A percentile compares a stretch with the other conserved stretches of the same genome.
These are phyloP conservation scores for Engystomops pustulosus DNA, from an alignment of 2,113 vertebrate genomes.

Conservation along the genomic window DNA sequence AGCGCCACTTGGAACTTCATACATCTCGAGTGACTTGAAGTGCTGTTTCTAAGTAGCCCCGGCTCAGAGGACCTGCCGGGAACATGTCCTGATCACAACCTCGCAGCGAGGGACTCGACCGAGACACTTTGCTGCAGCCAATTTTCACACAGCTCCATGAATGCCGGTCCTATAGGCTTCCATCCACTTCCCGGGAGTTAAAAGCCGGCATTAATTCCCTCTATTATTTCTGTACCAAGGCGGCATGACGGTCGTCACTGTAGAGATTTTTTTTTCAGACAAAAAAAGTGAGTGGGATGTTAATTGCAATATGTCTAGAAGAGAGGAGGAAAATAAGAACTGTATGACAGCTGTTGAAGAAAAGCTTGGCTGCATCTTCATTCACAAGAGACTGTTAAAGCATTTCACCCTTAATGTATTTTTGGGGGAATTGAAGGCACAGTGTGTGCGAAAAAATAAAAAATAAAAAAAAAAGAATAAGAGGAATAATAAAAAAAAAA, in stretches of 20 bases:
- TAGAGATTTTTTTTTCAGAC: constrained; percentile 60
- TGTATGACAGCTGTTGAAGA: constrained; percentile 59
- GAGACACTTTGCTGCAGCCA: neutral
- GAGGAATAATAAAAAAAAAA: neutral
- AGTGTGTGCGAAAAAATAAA: constrained; percentile 12
- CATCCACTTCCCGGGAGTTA: constrained; percentile 57
- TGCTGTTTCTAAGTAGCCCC: constrained; percentile 51
- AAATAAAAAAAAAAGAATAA: neutral
- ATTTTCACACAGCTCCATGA: constrained; percentile 37
- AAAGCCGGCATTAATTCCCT: constrained; percentile 57
- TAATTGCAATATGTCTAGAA: constrained; percentile 61
- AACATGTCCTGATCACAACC: constrained; percentile 45
- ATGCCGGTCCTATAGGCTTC: constrained; percentile 41
- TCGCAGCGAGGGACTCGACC: constrained; percentile 33
- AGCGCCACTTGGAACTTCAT: constrained; percentile 3
- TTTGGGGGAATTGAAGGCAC: constrained; percentile 40
- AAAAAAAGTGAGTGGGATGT: constrained; percentile 60
- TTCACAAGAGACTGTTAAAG: constrained; percentile 59
- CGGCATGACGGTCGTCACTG: constrained; percentile 50
- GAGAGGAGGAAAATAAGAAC: constrained; percentile 58
- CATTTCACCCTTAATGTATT: constrained; percentile 57
- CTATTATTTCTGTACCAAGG: constrained; percentile 51
- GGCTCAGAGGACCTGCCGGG: neutral
- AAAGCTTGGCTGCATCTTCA: constrained; percentile 59
- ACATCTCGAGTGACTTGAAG: constrained; percentile 42